A percentile compares a stretch with the other conserved stretches of the same genome.
phyloP scores from a whole-genome alignment of 2,888 invertebrate genomes.

The Xanthia icteritia region DNA sequence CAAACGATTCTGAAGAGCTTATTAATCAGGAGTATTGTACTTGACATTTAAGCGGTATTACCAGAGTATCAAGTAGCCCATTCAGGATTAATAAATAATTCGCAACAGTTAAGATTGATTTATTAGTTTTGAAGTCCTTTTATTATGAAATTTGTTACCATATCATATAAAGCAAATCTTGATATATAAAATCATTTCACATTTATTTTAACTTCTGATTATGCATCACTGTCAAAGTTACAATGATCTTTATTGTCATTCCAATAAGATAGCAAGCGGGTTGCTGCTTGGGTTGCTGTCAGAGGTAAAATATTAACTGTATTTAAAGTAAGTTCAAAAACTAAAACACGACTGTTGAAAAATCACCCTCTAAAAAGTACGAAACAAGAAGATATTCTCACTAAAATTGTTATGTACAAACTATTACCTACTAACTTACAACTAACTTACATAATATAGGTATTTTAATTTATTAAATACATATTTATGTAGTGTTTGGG shows the following conservation, averaged over 20 bases:
- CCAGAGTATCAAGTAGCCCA: slow-evolving; percentile 11
- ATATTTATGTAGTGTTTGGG: too few relatives aligned
- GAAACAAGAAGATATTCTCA: too few relatives aligned
- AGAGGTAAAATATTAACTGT: background rate
- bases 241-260: background rate
- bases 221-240: background rate
- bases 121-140: background rate
- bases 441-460: too few relatives aligned
- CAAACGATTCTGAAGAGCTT: slow-evolving; percentile 20
- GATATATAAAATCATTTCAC: background rate
- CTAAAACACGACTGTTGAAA: too few relatives aligned
- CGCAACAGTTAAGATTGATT: background rate
- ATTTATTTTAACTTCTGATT: background rate
- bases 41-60: slow-evolving; percentile 37
- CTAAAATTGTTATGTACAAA: too few relatives aligned
- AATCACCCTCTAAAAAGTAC: too few relatives aligned
- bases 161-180: background rate
- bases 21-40: slow-evolving; percentile 25
- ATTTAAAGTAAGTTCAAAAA: too few relatives aligned
- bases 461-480: too few relatives aligned
- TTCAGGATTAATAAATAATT: slow-evolving; percentile 24
- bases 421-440: too few relatives aligned
- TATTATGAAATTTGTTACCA: background rate
- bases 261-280: background rate
- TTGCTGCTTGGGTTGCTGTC: background rate